phyloP scores from a whole-genome alignment of 2,113 vertebrate species.

The Salvelinus fontinalis region DNA sequence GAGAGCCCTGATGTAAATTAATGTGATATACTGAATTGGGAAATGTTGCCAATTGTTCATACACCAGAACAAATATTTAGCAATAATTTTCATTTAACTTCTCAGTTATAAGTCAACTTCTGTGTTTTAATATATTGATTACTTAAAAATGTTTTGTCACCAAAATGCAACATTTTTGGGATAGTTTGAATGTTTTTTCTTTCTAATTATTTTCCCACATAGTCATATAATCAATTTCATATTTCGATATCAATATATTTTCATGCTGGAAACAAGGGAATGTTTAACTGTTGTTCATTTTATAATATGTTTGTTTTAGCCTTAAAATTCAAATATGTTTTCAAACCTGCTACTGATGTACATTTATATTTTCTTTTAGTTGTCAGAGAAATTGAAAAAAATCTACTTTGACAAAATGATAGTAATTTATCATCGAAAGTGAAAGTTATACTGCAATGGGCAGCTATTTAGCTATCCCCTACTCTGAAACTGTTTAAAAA shows the following conservation, averaged over 20 bases:
- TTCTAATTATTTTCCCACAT: neutral
- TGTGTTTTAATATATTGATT: slow-evolving; percentile 5
- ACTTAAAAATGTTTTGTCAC: neutral
- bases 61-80: slow-evolving; percentile 4
- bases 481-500: slow-evolving; percentile 7
- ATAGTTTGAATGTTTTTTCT: slow-evolving; percentile 2
- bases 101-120: neutral
- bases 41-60: neutral
- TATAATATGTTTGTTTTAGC: slow-evolving; percentile 30
- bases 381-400: neutral
- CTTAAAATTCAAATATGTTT: neutral
- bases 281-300: slow-evolving; percentile 15
- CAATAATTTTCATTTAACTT: slow-evolving; percentile 28
- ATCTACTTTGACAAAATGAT: neutral
- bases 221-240: neutral
- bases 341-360: slow-evolving; percentile 18
- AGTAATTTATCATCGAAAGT: slow-evolving; percentile 11
- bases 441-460: slow-evolving; percentile 6
- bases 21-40: neutral
- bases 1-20: neutral
- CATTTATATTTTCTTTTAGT: neutral
- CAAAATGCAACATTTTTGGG: neutral
- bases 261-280: slow-evolving; percentile 17
- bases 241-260: slow-evolving; percentile 3
- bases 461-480: slow-evolving; percentile 1